Evolutionary conservation across 2,113 vertebrate species (phyloP).

Genomic region (Pollimyrus isidori): DNA sequence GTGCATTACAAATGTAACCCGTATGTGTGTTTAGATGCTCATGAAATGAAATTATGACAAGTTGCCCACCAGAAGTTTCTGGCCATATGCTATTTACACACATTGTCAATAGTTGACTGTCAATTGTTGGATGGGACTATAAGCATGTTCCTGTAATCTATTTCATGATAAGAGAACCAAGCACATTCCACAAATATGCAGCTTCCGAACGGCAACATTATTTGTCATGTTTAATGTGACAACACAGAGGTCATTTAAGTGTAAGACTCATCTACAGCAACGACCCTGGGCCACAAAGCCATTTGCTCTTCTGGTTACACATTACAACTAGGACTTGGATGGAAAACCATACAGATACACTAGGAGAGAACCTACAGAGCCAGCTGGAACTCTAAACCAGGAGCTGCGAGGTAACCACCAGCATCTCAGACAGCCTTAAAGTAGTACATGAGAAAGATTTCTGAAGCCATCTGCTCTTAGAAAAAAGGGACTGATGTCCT

Average conservation of each 20-base stretch:
- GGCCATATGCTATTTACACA: background rate
- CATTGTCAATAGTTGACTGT: background rate
- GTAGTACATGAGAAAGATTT: background rate
- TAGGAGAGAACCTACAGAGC: background rate
- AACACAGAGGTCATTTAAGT: background rate
- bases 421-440: background rate
- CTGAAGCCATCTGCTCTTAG: background rate
- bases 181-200: background rate
- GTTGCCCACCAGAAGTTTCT: background rate
- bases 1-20: background rate
- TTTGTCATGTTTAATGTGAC: background rate
- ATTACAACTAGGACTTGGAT: background rate
- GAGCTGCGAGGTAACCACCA: background rate
- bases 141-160: background rate
- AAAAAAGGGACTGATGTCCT: background rate
- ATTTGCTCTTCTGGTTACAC: background rate
- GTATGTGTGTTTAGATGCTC: background rate
- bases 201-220: background rate
- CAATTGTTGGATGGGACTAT: background rate
- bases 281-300: background rate
- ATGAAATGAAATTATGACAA: background rate
- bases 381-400: background rate
- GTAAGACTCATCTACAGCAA: background rate
- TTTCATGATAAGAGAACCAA: background rate
- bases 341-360: background rate